Evolutionary conservation across 2,797 vertebrate species (phyloP).

Genomic region (Rhinophrynus dorsalis): DNA sequence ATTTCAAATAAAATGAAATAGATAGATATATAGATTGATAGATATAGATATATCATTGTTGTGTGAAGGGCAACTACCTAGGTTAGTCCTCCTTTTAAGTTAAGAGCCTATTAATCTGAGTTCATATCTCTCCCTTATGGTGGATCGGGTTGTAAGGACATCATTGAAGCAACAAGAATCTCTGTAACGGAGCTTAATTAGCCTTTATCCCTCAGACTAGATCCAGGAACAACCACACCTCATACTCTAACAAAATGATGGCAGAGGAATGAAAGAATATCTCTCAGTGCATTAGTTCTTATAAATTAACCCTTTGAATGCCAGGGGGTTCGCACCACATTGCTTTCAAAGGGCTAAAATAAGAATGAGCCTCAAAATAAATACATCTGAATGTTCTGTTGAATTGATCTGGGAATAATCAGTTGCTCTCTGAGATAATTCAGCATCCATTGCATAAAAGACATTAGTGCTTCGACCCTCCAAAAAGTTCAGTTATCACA

Average conservation of each 20-base stretch:
- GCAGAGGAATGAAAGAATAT: neutral
- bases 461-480: constrained; percentile 55
- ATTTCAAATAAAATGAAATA: too few relatives aligned
- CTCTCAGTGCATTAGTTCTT: constrained; percentile 53
- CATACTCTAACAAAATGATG: neutral
- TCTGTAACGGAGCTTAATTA: neutral
- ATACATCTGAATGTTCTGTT: constrained; percentile 67
- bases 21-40: too few relatives aligned
- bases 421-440: constrained; percentile 58
- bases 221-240: neutral
- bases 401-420: constrained; percentile 58
- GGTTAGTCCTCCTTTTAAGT: too few relatives aligned
- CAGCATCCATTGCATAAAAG: constrained; percentile 58
- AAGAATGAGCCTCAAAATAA: constrained; percentile 58
- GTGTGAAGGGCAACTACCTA: too few relatives aligned
- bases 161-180: too few relatives aligned
- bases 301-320: too few relatives aligned
- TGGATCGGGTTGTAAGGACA: too few relatives aligned
- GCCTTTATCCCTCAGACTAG: neutral
- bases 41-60: too few relatives aligned
- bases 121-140: too few relatives aligned
- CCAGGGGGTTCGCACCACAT: too few relatives aligned
- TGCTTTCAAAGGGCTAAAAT: constrained; percentile 55
- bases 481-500: constrained; percentile 60
- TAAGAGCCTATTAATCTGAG: too few relatives aligned